Evolutionary conservation across 2,888 invertebrate genomes (phyloP).

Genomic region (Mimachlamys varia): DNA sequence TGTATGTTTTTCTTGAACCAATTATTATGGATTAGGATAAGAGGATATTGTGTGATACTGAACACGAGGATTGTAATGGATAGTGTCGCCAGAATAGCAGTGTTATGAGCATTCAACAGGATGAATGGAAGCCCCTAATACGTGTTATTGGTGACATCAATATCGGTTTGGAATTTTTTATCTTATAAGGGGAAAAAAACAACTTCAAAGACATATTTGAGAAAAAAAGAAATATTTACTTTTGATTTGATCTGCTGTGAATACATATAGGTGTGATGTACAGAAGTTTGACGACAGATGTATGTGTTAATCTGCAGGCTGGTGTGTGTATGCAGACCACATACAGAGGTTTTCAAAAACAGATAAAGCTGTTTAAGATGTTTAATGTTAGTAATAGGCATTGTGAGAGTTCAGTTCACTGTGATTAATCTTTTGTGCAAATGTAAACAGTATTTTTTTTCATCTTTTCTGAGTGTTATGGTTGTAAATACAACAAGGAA

Average conservation of each 20-base stretch:
- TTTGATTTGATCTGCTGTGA: background rate
- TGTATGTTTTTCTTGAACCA: background rate
- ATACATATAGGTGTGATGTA: background rate
- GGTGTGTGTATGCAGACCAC: background rate
- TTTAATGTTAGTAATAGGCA: background rate
- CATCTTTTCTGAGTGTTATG: background rate
- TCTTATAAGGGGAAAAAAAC: background rate
- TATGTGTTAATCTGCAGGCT: background rate
- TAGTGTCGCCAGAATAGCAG: background rate
- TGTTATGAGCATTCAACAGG: background rate
- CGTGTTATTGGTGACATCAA: too few relatives aligned
- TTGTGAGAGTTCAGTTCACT: background rate
- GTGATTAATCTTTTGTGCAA: slow-evolving; percentile 11
- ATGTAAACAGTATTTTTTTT: slow-evolving; percentile 10
- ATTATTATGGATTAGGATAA: background rate
- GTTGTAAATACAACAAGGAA: background rate
- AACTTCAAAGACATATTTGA: background rate
- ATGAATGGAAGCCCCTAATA: background rate
- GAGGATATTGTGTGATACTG: background rate
- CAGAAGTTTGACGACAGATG: background rate
- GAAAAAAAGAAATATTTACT: slow-evolving; percentile 4
- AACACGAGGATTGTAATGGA: background rate
- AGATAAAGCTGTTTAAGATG: background rate
- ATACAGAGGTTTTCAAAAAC: background rate
- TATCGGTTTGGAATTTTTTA: too few relatives aligned